Percentiles rank a stretch among this genome's conserved stretches.
These are phyloP conservation scores for Limanda limanda DNA, from an alignment of 2,113 vertebrate species.

Conservation along the genomic window DNA sequence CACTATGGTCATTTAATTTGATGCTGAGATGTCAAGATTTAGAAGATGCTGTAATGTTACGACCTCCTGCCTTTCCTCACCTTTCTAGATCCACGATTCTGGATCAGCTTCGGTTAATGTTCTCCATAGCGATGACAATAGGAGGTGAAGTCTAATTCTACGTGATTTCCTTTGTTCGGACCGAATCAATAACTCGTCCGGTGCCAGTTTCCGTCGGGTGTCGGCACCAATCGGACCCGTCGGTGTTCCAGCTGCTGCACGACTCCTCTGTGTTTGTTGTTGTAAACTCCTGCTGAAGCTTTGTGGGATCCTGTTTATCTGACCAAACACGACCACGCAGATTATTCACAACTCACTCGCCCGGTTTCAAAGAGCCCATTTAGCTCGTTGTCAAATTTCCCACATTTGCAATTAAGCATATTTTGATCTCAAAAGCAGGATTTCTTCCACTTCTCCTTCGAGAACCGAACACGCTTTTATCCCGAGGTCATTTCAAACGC, in stretches of 20 bases:
- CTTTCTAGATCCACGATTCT: neutral
- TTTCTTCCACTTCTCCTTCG: no score
- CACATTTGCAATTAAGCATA: no score
- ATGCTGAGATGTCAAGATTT: neutral
- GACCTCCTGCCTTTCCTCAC: no score
- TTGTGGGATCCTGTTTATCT: conserved; percentile 18
- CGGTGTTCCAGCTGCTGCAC: conserved; percentile 2
- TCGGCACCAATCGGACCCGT: conserved; percentile 14
- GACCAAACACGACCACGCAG: conserved; percentile 28
- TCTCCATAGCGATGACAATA: neutral
- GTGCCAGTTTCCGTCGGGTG: conserved; percentile 7
- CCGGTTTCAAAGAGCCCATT: conserved; percentile 21
- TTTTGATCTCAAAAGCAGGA: no score
- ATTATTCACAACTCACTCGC: conserved; percentile 34
- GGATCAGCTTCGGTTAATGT: neutral
- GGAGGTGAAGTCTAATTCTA: neutral
- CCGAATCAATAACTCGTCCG: neutral
- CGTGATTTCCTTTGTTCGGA: neutral
- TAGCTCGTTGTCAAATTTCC: no score
- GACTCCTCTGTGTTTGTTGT: conserved; percentile 25
- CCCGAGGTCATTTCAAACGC: no score
- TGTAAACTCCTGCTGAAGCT: neutral
- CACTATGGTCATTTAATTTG: no score
- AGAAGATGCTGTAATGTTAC: no score
- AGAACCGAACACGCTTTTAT: no score